phyloP scores from a whole-genome alignment of 2,888 invertebrate genomes.

The Drosophila colorata region DNA sequence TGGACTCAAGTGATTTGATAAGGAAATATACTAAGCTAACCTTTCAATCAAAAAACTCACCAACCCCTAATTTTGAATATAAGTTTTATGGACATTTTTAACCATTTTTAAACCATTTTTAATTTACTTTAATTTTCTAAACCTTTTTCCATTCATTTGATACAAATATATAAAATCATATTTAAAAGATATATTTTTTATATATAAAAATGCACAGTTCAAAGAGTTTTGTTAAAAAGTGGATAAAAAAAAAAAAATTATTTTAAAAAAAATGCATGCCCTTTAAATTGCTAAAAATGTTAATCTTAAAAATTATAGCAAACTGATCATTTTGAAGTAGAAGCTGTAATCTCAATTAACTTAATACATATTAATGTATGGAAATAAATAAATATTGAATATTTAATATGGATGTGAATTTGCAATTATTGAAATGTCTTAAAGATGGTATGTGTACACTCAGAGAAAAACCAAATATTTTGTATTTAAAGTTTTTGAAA shows the following conservation, averaged over 20 bases:
- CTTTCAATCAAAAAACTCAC: too few species aligned
- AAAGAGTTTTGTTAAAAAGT: too few species aligned
- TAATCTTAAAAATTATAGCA: not conserved
- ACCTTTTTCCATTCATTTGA: too few species aligned
- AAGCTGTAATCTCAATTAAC: not conserved
- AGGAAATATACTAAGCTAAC: too few species aligned
- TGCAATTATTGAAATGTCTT: not conserved
- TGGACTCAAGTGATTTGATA: too few species aligned
- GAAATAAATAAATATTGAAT: not conserved
- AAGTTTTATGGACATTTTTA: too few species aligned
- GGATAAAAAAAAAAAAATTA: not conserved
- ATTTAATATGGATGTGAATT: not conserved
- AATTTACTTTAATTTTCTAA: too few species aligned
- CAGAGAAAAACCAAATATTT: not conserved
- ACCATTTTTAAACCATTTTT: too few species aligned
- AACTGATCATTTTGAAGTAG: not conserved
- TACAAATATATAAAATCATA: not conserved
- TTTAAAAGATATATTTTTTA: not conserved
- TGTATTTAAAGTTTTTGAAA: too few species aligned
- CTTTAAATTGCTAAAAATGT: not conserved
- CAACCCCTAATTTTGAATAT: too few species aligned
- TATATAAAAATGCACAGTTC: too few species aligned
- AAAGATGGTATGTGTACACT: not conserved
- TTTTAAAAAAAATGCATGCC: not conserved
- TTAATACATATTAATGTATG: not conserved